Evolutionary conservation across 2,113 vertebrate genomes (phyloP).

Genomic region (Heterotilapia buettikoferi): DNA sequence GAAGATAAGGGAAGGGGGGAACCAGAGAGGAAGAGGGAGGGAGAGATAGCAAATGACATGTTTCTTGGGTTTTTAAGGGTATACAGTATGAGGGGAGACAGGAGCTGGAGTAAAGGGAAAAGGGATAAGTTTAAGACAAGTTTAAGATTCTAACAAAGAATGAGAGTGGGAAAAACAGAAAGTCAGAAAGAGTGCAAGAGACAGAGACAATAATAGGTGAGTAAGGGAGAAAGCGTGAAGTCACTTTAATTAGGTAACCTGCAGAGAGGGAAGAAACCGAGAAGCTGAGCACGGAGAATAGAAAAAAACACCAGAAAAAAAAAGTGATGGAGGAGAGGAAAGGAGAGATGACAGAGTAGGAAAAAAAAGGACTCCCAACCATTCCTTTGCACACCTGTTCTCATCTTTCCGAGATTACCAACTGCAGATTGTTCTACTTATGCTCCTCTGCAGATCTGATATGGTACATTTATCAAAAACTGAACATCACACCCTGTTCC

Average conservation of each 20-base stretch:
- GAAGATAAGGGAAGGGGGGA: slow-evolving; percentile 21
- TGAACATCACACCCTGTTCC: slow-evolving; percentile 12
- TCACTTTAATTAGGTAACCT: slow-evolving; percentile 57
- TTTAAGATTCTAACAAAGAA: slow-evolving; percentile 38
- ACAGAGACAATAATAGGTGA: slow-evolving; percentile 51
- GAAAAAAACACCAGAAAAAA: slow-evolving; percentile 25
- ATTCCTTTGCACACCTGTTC: slow-evolving; percentile 53
- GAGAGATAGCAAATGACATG: slow-evolving; percentile 26
- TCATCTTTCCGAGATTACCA: slow-evolving; percentile 37
- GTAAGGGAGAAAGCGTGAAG: slow-evolving; percentile 42
- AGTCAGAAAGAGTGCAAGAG: slow-evolving; percentile 70
- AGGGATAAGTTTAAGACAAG: slow-evolving; percentile 24
- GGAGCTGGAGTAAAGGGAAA: not conserved
- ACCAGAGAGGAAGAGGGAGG: slow-evolving; percentile 17
- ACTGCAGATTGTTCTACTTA: slow-evolving; percentile 37
- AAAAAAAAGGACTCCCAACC: slow-evolving; percentile 17
- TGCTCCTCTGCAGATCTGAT: slow-evolving; percentile 51
- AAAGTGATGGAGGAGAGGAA: slow-evolving; percentile 37
- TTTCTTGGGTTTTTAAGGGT: slow-evolving; percentile 26
- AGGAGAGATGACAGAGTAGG: slow-evolving; percentile 13
- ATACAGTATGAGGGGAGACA: slow-evolving; percentile 17
- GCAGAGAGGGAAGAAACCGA: slow-evolving; percentile 62
- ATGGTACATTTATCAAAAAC: slow-evolving; percentile 58
- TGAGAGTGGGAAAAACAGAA: slow-evolving; percentile 74
- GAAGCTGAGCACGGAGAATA: slow-evolving; percentile 21